phyloP scores from a whole-genome alignment of 2,113 vertebrate species.

The Epinephelus cyanopodus region DNA sequence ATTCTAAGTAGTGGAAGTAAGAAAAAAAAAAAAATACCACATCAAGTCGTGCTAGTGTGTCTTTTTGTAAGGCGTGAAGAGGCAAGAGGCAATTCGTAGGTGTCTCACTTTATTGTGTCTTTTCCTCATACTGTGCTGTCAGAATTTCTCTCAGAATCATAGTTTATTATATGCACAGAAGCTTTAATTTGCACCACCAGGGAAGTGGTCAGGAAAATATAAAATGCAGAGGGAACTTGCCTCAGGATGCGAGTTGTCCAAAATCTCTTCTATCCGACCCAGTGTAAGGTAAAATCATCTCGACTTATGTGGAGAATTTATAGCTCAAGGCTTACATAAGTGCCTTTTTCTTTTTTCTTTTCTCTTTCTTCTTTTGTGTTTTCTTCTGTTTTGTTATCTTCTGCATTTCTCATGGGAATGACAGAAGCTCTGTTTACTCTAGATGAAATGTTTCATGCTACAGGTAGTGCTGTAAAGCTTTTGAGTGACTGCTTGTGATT shows the following conservation, averaged over 20 bases:
- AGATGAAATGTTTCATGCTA: not conserved
- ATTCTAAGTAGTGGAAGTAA: not conserved
- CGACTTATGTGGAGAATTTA: conserved; percentile 28
- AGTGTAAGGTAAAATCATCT: conserved; percentile 27
- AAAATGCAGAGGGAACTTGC: conserved; percentile 24
- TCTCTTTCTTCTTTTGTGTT: not conserved
- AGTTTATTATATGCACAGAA: not conserved
- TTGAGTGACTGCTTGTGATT: not conserved
- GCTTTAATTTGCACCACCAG: conserved; percentile 16
- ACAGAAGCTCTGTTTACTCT: not conserved
- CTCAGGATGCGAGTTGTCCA: conserved; percentile 33
- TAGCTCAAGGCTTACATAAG: conserved; percentile 2
- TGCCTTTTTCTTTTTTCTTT: not conserved
- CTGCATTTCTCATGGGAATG: not conserved
- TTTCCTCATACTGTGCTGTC: not conserved
- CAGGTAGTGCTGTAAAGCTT: not conserved
- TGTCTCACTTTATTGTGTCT: not conserved
- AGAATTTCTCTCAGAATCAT: not conserved
- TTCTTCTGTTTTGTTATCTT: not conserved
- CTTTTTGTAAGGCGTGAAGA: not conserved
- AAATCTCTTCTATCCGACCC: not conserved
- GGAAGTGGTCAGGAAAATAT: conserved; percentile 23
- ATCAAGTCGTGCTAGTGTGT: not conserved
- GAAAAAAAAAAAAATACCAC: not conserved
- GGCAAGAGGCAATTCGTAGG: not conserved